A percentile compares a stretch with the other conserved stretches of the same genome.
Conservation (phyloP, 2,888 invertebrate genomes). For the Pheosia tremula region DNA sequence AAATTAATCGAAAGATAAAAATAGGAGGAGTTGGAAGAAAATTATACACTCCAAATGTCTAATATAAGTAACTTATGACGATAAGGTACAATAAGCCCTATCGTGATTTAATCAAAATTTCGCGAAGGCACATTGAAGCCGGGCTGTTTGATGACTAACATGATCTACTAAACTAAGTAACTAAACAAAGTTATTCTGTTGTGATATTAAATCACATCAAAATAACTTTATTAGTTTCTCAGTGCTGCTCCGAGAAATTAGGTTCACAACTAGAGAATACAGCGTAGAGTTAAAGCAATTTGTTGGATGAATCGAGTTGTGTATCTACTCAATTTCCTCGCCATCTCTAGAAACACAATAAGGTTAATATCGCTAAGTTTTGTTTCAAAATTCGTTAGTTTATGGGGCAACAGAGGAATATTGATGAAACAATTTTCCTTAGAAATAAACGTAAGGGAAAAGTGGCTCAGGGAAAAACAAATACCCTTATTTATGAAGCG, state of each 20-base stretch:
- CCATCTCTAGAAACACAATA: slow-evolving; percentile 16
- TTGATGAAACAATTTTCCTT: slow-evolving; percentile 3
- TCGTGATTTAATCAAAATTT: slow-evolving; percentile 13
- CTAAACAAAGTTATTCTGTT: slow-evolving; percentile 10
- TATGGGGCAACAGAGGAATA: slow-evolving; percentile 1
- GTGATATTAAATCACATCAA: slow-evolving; percentile 16
- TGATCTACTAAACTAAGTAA: slow-evolving; percentile 13
- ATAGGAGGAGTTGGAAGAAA: too few relatives aligned
- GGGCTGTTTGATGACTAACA: slow-evolving; percentile 13
- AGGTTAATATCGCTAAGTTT: slow-evolving; percentile 11
- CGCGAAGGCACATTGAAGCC: slow-evolving; percentile 6
- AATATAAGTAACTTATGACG: too few relatives aligned
- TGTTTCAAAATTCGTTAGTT: slow-evolving; percentile 9
- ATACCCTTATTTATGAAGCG: not conserved
- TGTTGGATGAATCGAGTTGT: slow-evolving; percentile 5
- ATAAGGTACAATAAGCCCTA: not conserved
- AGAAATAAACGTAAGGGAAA: not conserved
- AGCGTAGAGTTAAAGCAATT: slow-evolving; percentile 4
- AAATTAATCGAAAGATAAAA: too few relatives aligned
- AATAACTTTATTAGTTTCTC: slow-evolving; percentile 21
- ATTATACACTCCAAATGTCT: too few relatives aligned
- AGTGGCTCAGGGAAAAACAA: not conserved
- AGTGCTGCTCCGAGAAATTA: slow-evolving; percentile 16
- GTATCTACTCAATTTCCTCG: slow-evolving; percentile 21
- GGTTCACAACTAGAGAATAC: slow-evolving; percentile 15